A percentile compares a stretch with the other conserved stretches of the same genome.
phyloP scores from a whole-genome alignment of 2,797 vertebrate species.

The Bovichtus diacanthus region DNA sequence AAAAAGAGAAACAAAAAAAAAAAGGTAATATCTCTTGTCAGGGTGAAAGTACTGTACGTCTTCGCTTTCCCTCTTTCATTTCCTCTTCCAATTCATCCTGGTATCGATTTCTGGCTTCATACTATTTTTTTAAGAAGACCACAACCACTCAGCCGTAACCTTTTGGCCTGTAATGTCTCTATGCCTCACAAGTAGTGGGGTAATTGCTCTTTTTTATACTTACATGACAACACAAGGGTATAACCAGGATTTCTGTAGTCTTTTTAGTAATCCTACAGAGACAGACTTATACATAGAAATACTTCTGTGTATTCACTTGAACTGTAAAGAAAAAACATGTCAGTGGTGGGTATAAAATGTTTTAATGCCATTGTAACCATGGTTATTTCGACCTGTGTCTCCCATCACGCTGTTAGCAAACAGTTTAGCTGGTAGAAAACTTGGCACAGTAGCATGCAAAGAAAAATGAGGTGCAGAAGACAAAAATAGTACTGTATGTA shows the following conservation, averaged over 20 bases:
- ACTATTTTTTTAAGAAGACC: conserved; percentile 54
- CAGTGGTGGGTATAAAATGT: no score
- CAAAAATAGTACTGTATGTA: neutral
- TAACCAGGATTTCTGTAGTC: neutral
- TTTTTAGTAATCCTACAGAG: neutral
- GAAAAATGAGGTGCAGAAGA: neutral
- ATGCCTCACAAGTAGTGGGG: conserved; percentile 39
- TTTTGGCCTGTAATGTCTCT: conserved; percentile 56
- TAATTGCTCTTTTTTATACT: conserved; percentile 32
- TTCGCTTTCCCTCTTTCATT: conserved; percentile 27
- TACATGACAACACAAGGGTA: conserved; percentile 1
- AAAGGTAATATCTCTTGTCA: conserved; percentile 17
- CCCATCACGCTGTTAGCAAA: neutral
- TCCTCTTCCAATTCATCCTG: conserved; percentile 36
- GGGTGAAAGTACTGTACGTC: conserved; percentile 36
- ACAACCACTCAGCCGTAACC: conserved; percentile 55
- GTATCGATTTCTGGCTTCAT: conserved; percentile 55
- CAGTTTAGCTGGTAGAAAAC: conserved; percentile 3
- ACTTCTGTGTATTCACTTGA: neutral
- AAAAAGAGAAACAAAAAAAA: conserved; percentile 1
- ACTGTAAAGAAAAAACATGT: neutral
- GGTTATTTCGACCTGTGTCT: neutral
- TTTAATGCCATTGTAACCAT: neutral
- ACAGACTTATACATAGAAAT: conserved; percentile 2
- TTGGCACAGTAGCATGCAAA: conserved; percentile 6